phyloP scores from a whole-genome alignment of 1,140 invertebrate genomes.

The Gryllus bimaculatus region DNA sequence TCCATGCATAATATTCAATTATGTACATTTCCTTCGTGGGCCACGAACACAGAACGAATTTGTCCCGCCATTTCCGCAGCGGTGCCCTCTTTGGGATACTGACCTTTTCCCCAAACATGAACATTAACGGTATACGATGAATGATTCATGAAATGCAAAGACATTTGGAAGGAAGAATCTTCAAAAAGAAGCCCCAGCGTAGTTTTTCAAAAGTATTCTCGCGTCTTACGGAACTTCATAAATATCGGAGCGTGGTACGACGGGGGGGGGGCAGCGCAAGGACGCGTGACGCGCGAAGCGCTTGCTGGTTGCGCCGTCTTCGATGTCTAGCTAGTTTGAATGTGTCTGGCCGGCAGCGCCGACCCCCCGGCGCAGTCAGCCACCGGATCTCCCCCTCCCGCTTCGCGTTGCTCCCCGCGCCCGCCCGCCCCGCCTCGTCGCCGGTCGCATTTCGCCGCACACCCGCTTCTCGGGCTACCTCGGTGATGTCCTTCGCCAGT shows the following conservation, averaged over 20 bases:
- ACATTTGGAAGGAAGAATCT: neutral
- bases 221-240: neutral
- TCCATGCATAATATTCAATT: too few relatives aligned
- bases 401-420: neutral
- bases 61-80: neutral
- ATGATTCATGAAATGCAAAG: constrained; percentile 5
- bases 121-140: neutral
- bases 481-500: too few relatives aligned
- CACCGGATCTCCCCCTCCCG: neutral
- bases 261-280: neutral
- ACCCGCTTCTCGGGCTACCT: too few relatives aligned
- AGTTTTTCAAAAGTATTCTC: constrained; percentile 1
- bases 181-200: neutral
- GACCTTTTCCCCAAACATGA: neutral
- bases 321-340: neutral
- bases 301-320: neutral
- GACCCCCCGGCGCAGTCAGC: neutral
- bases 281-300: neutral
- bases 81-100: neutral
- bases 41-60: neutral
- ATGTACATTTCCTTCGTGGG: neutral
- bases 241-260: neutral
- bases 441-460: neutral
- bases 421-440: neutral
- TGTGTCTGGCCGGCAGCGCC: neutral